These are phyloP conservation scores for Acanthoscelides obtectus DNA, from an alignment of 2,888 invertebrate genomes.

Conservation along the genomic window DNA sequence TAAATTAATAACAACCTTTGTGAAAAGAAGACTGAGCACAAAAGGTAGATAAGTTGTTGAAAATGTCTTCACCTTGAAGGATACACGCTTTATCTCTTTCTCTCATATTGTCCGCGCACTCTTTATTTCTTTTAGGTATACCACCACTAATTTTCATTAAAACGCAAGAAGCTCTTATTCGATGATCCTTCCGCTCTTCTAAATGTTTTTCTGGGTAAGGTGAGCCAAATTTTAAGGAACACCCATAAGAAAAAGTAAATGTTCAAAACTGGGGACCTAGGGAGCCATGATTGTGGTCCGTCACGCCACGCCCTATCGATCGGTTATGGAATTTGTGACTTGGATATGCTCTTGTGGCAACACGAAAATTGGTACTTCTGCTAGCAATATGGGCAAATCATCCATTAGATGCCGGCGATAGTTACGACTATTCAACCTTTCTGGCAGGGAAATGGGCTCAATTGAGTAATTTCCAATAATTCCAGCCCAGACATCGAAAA, in stretches of 20 bases:
- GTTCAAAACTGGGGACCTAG: neutral
- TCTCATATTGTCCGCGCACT: constrained; percentile 6
- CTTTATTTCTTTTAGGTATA: constrained; percentile 4
- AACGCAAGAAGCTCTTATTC: neutral
- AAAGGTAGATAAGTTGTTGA: constrained; percentile 3
- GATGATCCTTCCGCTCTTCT: constrained; percentile 6
- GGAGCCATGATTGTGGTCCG: too few species aligned
- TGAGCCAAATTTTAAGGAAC: neutral
- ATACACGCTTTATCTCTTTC: constrained; percentile 7
- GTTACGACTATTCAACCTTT: too few species aligned
- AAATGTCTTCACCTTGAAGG: constrained; percentile 6
- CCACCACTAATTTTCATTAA: constrained; percentile 2
- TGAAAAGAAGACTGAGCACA: neutral
- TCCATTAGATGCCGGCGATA: neutral
- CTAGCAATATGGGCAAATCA: neutral
- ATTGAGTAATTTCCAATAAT: constrained; percentile 9
- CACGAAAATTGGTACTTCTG: constrained; percentile 1
- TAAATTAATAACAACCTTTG: neutral
- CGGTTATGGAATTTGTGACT: too few species aligned
- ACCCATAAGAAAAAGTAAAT: neutral
- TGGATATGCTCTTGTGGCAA: too few species aligned
- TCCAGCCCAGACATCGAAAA: constrained; percentile 11
- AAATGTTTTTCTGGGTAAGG: neutral
- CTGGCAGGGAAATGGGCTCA: too few species aligned
- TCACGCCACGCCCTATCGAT: too few species aligned